phyloP scores from a whole-genome alignment of 2,797 vertebrate species.

The Halcyon badia region DNA sequence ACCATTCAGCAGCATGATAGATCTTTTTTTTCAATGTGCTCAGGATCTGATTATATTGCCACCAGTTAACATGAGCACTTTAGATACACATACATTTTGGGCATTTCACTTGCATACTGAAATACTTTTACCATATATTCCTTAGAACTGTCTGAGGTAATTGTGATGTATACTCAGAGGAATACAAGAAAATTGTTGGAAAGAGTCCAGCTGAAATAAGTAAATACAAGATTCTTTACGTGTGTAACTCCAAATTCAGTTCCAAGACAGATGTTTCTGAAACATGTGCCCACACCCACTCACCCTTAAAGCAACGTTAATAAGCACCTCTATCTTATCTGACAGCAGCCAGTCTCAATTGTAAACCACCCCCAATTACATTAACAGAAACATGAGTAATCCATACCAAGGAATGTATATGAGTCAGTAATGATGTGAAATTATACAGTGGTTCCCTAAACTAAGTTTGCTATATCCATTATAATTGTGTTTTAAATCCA shows the following conservation, averaged over 20 bases:
- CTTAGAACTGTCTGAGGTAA: background rate
- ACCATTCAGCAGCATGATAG: background rate
- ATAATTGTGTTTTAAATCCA: no score
- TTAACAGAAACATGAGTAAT: conserved; percentile 73
- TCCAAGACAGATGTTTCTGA: conserved; percentile 50
- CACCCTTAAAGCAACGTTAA: conserved; percentile 17
- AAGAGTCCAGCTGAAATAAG: conserved; percentile 20
- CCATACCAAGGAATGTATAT: conserved; percentile 34
- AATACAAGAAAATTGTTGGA: background rate
- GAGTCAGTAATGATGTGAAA: conserved; percentile 57
- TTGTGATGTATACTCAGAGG: background rate
- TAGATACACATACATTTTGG: background rate
- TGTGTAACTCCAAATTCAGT: background rate
- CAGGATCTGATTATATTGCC: background rate
- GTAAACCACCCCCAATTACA: conserved; percentile 61
- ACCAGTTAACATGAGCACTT: background rate
- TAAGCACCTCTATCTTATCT: conserved; percentile 43
- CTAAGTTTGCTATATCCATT: no score
- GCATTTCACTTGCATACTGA: background rate
- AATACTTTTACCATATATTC: background rate
- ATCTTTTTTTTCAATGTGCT: background rate
- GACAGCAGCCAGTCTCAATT: conserved; percentile 66
- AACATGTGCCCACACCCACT: conserved; percentile 30
- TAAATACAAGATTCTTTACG: background rate
- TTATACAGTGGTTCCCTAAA: background rate